Base-by-base conservation (phyloP, 2,888 invertebrate species). In the Selenia dentaria region DNA sequence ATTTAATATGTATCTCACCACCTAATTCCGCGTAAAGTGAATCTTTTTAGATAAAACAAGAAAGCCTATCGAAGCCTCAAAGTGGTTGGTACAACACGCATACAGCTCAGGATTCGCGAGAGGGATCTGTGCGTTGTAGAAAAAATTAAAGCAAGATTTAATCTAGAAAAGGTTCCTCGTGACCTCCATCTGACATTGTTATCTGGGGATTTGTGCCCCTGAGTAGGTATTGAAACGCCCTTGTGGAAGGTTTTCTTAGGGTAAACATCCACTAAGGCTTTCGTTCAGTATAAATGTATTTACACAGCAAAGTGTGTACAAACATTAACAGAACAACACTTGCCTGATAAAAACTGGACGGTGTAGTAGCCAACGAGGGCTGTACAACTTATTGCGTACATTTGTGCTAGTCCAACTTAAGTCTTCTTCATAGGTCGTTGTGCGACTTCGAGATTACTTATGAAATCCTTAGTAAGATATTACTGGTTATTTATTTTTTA, bases 31-130 rank as follows among this genome's bases (percentile, higher is more conserved):
- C 53, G 51, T 60, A 43, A 74, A 58, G 69, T 67, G 59, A 61
- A 60, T 60, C 66, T 66, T 72, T 67, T 71, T 70, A 66, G 66
- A 68, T 73, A 67, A 71, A 70, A 68, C 64, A 49, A 64, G 64
- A 67, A 68, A 57, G 62, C 54, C 62, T 61, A 70, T 74, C 60
- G 61, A 67, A 67, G 58, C 57, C 45, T 51, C 60, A 49, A 45
- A 55, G 57, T 51, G 32, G 51, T 59, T 64, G 73, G 70, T 71
- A 71, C 59, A 65, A 65, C 69, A 72, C 71, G 70, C 62, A 58
- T 49, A 18, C 52, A 2, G 10, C 5, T 10, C 10, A 8, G 6
- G 8, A 2, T 37, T 55, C 51, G 45, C 9, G 41, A 43, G 43
- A 46, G 35, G 28, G 39, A 40, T 40, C 38, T 24, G 9, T 43